Conservation (phyloP, 2,797 vertebrate genomes). For the Anas bahamensis region DNA sequence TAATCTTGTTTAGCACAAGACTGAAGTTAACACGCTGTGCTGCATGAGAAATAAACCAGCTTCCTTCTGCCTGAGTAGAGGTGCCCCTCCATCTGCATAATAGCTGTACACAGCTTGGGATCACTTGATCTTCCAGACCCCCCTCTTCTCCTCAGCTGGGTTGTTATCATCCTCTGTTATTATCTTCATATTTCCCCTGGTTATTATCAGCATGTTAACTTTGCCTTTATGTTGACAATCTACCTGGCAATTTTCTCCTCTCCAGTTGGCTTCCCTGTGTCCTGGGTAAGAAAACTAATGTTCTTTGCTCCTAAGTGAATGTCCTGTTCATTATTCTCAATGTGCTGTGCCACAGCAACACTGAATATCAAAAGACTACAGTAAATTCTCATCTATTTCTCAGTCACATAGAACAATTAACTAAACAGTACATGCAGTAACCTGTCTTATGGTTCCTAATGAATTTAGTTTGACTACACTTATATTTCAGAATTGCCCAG, state of each 20-base stretch:
- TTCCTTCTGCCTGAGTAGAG: background rate
- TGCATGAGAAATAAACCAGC: background rate
- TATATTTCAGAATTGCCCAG: background rate
- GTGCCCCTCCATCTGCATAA: slow-evolving; percentile 4
- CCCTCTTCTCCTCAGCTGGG: slow-evolving; percentile 23
- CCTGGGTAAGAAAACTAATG: slow-evolving; percentile 41
- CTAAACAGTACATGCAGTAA: background rate
- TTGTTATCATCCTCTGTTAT: slow-evolving; percentile 56
- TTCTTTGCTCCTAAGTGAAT: slow-evolving; percentile 4
- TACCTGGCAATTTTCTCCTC: slow-evolving; percentile 60
- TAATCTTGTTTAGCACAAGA: background rate
- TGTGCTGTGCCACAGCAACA: slow-evolving; percentile 20
- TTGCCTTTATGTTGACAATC: slow-evolving; percentile 22
- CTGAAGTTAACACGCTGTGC: slow-evolving; percentile 18
- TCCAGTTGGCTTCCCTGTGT: slow-evolving; percentile 35
- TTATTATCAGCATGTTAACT: slow-evolving; percentile 51
- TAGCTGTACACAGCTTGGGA: slow-evolving; percentile 32
- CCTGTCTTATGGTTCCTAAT: background rate
- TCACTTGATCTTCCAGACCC: slow-evolving; percentile 51
- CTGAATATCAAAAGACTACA: background rate
- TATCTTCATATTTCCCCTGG: slow-evolving; percentile 56
- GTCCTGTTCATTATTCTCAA: slow-evolving; percentile 52
- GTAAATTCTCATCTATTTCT: slow-evolving; percentile 40
- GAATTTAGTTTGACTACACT: background rate
- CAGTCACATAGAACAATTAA: slow-evolving; percentile 27